Evolutionary conservation across 2,113 vertebrate genomes (phyloP).

Genomic region (Caloenas nicobarica): DNA sequence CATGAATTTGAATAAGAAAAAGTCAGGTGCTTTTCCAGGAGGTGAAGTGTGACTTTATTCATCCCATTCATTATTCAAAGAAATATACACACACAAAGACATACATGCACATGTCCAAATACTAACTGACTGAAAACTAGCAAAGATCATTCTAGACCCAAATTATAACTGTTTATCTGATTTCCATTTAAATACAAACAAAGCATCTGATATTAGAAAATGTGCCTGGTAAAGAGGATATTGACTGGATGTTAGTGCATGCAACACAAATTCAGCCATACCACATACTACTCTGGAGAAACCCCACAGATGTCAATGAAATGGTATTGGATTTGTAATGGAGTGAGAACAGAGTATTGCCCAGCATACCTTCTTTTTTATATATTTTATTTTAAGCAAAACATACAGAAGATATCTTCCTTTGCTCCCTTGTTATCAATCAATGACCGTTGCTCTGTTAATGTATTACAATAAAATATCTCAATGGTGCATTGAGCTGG

Average conservation of each 20-base stretch:
- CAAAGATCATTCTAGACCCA: neutral
- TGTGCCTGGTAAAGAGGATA: neutral
- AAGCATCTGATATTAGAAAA: neutral
- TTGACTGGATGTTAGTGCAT: neutral
- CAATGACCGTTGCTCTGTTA: conserved; percentile 61
- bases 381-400: conserved; percentile 47
- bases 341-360: conserved; percentile 21
- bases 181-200: neutral
- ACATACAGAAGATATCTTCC: conserved; percentile 23
- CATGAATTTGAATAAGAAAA: neutral
- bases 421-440: conserved; percentile 57
- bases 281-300: neutral
- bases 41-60: neutral
- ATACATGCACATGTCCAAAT: rapidly evolving
- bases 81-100: neutral
- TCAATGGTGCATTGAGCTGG: conserved; percentile 35
- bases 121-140: neutral
- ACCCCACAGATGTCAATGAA: neutral
- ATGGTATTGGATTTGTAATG: conserved; percentile 50
- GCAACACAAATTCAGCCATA: neutral
- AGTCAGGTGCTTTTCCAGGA: neutral
- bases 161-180: neutral
- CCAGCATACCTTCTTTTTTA: neutral
- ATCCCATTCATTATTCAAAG: neutral
- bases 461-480: conserved; percentile 69